Evolutionary conservation across 2,797 vertebrate species (phyloP), one percentile per base, ranked within the genome.

Genomic region (Betta splendens): DNA sequence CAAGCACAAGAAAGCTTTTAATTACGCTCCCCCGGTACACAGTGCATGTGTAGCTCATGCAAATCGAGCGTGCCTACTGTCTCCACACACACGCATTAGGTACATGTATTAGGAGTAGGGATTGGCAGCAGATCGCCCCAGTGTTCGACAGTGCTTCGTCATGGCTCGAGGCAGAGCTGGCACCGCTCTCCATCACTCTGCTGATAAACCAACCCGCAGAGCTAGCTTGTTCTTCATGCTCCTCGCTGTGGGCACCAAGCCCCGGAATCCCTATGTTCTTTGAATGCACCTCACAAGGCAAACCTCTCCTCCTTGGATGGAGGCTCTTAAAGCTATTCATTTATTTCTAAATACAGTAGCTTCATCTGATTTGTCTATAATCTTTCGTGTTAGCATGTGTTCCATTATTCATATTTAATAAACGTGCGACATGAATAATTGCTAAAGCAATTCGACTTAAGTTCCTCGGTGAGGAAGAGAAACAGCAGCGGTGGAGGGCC

Each of bases 1-100:
- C 79, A 77, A 89, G 87, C 85, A 86, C 87, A 85, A 87, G 84
- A 74, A 31, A 84, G 89, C 86, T 89, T 89, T 90, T 89, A 89
- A 90, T 90, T 89, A 87, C 75, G 60, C 69, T 77, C 83, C 76
- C n/a, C 86, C 84, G 69, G 71, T 77, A 86, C 81, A 69, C 86
- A 87, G 86, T 80, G 81, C 86, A 88, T 88, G 76, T 79, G 81
- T 82, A 84, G 67, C 65, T 72, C 71, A 55, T 79, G 79, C 77
- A 87, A 85, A 87, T 56, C 74, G 49, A 32, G 72, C 43, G 50
- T 65, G 70, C 57, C 78, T 48, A 79, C 74, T 65, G 73, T 73
- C 79, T 72, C 54, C 49, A 28, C 36, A 61, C n/a, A 40, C 36
- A 60, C 39, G 52, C 18, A 46, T 20, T 10, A 18, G 49, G 36